phyloP scores from a whole-genome alignment of 2,888 invertebrate species.

The Lasius fuliginosus region DNA sequence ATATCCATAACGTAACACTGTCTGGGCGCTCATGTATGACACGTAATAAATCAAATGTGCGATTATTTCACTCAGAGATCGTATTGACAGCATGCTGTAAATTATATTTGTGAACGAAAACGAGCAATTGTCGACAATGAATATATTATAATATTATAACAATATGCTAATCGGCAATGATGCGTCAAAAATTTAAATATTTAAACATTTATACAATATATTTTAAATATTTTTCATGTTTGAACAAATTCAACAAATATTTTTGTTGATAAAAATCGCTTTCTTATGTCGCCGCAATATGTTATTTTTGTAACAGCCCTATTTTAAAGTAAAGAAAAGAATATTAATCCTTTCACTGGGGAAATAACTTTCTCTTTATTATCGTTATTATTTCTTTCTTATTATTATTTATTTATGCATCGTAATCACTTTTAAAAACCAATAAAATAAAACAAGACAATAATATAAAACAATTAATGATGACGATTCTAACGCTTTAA shows the following conservation, averaged over 20 bases:
- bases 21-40: not conserved
- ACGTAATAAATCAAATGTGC: constrained; percentile 8
- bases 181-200: not conserved
- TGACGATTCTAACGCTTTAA: not conserved
- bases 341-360: not conserved
- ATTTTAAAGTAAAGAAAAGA: not conserved
- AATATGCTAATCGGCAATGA: not conserved
- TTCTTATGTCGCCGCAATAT: not conserved
- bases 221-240: not conserved
- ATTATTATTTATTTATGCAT: not conserved
- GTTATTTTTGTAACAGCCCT: not conserved
- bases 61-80: constrained; percentile 9
- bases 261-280: not conserved
- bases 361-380: not conserved
- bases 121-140: constrained; percentile 1
- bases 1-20: not conserved
- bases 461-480: not conserved
- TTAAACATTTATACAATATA: too few relatives aligned
- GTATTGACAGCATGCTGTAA: constrained; percentile 22
- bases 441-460: not conserved
- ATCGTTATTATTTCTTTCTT: too few relatives aligned
- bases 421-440: not conserved
- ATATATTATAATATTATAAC: not conserved
- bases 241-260: not conserved
- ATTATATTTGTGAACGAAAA: not conserved